Conservation (phyloP, 2,888 invertebrate genomes). For the Eudasyphora cyanicolor region DNA sequence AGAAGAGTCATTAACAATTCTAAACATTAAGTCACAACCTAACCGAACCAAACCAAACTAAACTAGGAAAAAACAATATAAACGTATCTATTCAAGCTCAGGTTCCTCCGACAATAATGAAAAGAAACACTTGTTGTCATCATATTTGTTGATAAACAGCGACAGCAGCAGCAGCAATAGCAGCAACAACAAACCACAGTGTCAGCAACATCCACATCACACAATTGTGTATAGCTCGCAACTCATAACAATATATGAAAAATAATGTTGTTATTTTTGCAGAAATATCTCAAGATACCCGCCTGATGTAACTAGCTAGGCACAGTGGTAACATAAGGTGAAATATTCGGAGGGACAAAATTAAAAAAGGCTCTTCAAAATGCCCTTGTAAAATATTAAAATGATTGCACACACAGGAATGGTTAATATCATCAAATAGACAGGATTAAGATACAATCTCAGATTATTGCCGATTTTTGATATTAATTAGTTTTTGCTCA, state of each 20-base stretch:
- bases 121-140: constrained; percentile 63
- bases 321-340: constrained; percentile 33
- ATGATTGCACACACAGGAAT: too few species aligned
- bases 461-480: too few species aligned
- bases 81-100: background rate
- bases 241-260: background rate
- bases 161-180: constrained; percentile 9
- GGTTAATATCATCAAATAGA: too few species aligned
- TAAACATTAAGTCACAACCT: constrained; percentile 21
- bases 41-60: constrained; percentile 3
- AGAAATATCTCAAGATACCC: background rate
- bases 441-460: too few species aligned
- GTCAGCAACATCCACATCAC: background rate
- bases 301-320: background rate
- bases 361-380: too few species aligned
- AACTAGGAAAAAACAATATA: background rate
- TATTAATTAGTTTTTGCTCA: too few species aligned
- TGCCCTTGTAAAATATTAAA: too few species aligned
- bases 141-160: constrained; percentile 38
- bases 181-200: background rate
- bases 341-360: too few species aligned
- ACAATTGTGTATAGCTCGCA: background rate
- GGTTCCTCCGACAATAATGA: background rate
- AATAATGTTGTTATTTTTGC: background rate
- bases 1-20: constrained; percentile 23